phyloP scores from a whole-genome alignment of 2,888 invertebrate species.

The Exocentrus adspersus region DNA sequence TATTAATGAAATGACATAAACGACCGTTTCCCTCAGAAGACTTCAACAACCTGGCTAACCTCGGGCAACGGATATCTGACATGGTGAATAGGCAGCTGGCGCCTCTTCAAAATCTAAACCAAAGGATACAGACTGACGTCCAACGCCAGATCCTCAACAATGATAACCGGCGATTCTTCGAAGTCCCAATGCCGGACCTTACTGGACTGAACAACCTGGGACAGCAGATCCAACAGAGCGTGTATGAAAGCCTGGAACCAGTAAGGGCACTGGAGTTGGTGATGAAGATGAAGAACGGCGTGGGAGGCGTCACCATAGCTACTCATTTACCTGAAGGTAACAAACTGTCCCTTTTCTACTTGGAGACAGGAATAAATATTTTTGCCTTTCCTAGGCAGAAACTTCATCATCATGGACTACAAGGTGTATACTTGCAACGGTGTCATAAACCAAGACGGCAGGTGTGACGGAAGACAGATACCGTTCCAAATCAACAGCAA shows the following conservation, averaged over 20 bases:
- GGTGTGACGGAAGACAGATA: conserved; percentile 32
- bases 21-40: too few relatives aligned
- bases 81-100: conserved; percentile 22
- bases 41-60: conserved; percentile 23
- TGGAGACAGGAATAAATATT: conserved; percentile 2
- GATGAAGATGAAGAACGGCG: conserved; percentile 38
- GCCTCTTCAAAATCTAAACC: conserved; percentile 29
- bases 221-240: conserved; percentile 34
- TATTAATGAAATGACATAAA: too few relatives aligned
- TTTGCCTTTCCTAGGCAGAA: conserved; percentile 33
- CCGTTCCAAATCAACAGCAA: conserved; percentile 30
- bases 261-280: conserved; percentile 41
- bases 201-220: conserved; percentile 29
- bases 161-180: neutral
- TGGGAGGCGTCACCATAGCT: conserved; percentile 41
- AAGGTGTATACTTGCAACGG: conserved; percentile 27
- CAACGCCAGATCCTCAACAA: neutral
- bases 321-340: conserved; percentile 40
- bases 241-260: conserved; percentile 39
- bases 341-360: neutral
- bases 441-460: conserved; percentile 25
- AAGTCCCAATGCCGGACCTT: neutral
- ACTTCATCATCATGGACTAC: conserved; percentile 35
- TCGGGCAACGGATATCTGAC: conserved; percentile 20
- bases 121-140: conserved; percentile 14